Conservation (phyloP, 30 jellyfish, hydroid and myxozoan species). For the Catostylus mosaicus region DNA sequence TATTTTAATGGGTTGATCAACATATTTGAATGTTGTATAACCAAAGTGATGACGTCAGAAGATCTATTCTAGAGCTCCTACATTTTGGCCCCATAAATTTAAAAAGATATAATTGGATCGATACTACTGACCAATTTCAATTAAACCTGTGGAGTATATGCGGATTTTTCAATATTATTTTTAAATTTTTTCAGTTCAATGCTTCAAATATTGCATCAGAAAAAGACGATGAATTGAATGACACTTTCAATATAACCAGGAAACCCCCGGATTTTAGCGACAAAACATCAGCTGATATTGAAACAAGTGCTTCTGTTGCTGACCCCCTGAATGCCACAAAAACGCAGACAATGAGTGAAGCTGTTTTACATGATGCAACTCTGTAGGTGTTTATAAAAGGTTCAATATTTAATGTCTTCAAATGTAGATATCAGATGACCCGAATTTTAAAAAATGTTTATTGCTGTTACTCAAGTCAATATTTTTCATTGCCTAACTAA, state of each 20-base stretch:
- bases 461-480: not conserved
- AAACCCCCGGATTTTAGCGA: slow-evolving; percentile 46
- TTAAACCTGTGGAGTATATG: no score
- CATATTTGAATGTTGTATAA: no score
- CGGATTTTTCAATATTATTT: no score
- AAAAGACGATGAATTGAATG: slow-evolving; percentile 74
- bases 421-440: no score
- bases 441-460: not conserved
- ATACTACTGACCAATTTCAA: no score
- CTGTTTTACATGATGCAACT: slow-evolving; percentile 95
- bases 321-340: not conserved
- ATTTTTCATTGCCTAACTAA: not conserved
- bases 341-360: slow-evolving; percentile 71
- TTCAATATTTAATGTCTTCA: not conserved
- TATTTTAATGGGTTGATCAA: no score
- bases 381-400: slow-evolving; percentile 60
- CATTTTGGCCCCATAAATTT: no score
- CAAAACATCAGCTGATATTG: slow-evolving; percentile 30
- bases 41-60: no score
- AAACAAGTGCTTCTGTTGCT: not conserved
- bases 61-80: no score
- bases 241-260: slow-evolving; percentile 88
- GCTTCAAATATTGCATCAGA: not conserved
- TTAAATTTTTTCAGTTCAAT: slow-evolving; percentile 11
- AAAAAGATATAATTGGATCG: no score